A percentile compares a stretch with the other conserved stretches of the same genome.
phyloP scores from a whole-genome alignment of 1,140 invertebrate genomes.

The Drosophila bocki region DNA sequence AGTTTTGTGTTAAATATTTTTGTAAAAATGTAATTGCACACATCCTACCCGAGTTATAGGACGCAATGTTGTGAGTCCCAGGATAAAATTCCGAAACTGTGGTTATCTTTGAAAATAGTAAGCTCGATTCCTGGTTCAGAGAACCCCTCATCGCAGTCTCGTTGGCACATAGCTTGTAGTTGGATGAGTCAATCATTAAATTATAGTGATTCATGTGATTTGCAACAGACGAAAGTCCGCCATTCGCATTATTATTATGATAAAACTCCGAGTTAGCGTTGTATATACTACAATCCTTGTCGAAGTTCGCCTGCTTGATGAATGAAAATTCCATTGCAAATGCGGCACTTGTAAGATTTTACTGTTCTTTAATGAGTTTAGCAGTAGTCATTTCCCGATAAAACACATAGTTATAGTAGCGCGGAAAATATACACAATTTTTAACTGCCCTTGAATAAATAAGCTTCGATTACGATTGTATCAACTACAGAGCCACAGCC shows the following conservation, averaged over 20 bases:
- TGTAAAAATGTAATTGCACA: background rate
- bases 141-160: slow-evolving; percentile 65
- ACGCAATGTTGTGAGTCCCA: slow-evolving; percentile 57
- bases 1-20: background rate
- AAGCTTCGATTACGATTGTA: slow-evolving; percentile 72
- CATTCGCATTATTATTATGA: slow-evolving; percentile 50
- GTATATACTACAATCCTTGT: slow-evolving; percentile 72
- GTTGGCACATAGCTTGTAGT: slow-evolving; percentile 67
- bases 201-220: slow-evolving; percentile 75
- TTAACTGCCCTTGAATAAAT: slow-evolving; percentile 77
- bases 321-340: slow-evolving; percentile 78
- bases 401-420: slow-evolving; percentile 57
- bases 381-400: slow-evolving; percentile 56
- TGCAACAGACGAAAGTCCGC: slow-evolving; percentile 49
- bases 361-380: slow-evolving; percentile 25
- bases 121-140: slow-evolving; percentile 68
- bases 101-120: slow-evolving; percentile 72
- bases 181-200: slow-evolving; percentile 68
- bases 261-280: slow-evolving; percentile 58
- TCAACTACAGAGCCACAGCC: slow-evolving; percentile 63
- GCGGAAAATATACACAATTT: slow-evolving; percentile 59
- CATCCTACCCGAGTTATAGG: slow-evolving; percentile 62
- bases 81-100: slow-evolving; percentile 75
- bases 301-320: slow-evolving; percentile 69
- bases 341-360: slow-evolving; percentile 47